Evolutionary conservation across 2,888 invertebrate species (phyloP).

Genomic region (Sarcophaga subvicina): DNA sequence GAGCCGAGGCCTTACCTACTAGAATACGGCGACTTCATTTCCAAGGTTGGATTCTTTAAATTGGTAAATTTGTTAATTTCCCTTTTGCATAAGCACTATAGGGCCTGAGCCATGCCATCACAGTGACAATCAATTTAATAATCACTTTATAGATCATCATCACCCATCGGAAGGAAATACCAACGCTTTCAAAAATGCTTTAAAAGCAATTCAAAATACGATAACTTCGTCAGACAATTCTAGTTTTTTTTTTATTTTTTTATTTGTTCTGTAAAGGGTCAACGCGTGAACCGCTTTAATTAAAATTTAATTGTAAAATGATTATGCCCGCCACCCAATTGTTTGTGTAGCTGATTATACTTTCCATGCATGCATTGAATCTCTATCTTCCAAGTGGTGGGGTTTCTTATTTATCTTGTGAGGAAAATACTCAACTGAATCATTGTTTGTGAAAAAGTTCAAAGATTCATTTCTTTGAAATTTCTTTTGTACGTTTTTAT

Average conservation of each 20-base stretch:
- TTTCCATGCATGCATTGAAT: neutral
- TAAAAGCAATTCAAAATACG: neutral
- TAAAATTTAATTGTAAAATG: constrained; percentile 65
- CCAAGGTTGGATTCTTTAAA: too few relatives aligned
- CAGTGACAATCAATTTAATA: constrained; percentile 42
- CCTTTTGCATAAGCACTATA: neutral
- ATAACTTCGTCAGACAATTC: neutral
- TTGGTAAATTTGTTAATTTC: too few relatives aligned
- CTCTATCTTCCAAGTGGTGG: neutral
- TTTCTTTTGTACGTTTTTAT: constrained; percentile 11
- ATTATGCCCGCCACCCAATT: constrained; percentile 32
- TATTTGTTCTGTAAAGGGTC: constrained; percentile 59
- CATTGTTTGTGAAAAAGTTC: constrained; percentile 56
- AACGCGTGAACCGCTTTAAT: constrained; percentile 69
- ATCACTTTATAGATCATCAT: constrained; percentile 37
- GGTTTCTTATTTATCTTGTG: neutral
- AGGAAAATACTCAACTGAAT: constrained; percentile 23
- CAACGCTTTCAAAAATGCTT: neutral
- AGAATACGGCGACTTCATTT: too few relatives aligned
- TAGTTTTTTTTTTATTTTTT: constrained; percentile 17
- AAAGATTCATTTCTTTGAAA: constrained; percentile 40
- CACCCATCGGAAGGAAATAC: constrained; percentile 58
- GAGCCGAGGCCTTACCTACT: too few relatives aligned
- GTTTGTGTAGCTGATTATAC: constrained; percentile 14
- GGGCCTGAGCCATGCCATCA: neutral